Evolutionary conservation across 2,113 vertebrate genomes (phyloP).

Genomic region (Solenodon paradoxus): DNA sequence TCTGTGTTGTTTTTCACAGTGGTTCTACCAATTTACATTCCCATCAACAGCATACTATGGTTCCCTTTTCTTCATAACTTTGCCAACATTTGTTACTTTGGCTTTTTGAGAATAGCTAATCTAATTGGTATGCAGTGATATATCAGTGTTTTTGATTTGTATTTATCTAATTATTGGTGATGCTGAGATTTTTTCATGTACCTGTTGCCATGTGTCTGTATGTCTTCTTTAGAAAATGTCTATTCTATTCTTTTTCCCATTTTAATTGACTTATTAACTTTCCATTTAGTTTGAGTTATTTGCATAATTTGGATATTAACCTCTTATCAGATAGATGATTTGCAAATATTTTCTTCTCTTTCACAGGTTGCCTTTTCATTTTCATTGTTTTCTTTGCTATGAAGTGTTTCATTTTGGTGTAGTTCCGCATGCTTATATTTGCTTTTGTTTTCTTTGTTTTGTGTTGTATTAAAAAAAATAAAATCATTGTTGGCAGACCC

Average conservation of each 20-base stretch:
- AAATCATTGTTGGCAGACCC: no score
- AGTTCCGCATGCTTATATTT: no score
- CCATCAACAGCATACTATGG: no score
- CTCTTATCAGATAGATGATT: no score
- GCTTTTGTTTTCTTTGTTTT: not conserved
- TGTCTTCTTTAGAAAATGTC: no score
- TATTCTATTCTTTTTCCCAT: not conserved
- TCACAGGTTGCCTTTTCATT: not conserved
- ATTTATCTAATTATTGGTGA: not conserved
- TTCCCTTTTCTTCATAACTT: no score
- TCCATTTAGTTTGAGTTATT: not conserved
- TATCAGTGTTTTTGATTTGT: no score
- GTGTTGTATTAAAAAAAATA: not conserved
- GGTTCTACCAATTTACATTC: no score
- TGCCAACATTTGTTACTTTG: no score
- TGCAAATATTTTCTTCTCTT: not conserved
- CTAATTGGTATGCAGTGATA: no score
- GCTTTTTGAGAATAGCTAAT: no score
- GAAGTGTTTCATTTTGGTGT: not conserved
- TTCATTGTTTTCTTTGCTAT: not conserved
- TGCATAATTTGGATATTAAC: not conserved
- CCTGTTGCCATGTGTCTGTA: not conserved
- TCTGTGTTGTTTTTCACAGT: no score
- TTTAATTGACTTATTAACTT: not conserved
- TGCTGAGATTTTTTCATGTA: not conserved